These are phyloP conservation scores for Drosophila bipectinata DNA, from an alignment of 1,140 invertebrate species.

Conservation along the genomic window DNA sequence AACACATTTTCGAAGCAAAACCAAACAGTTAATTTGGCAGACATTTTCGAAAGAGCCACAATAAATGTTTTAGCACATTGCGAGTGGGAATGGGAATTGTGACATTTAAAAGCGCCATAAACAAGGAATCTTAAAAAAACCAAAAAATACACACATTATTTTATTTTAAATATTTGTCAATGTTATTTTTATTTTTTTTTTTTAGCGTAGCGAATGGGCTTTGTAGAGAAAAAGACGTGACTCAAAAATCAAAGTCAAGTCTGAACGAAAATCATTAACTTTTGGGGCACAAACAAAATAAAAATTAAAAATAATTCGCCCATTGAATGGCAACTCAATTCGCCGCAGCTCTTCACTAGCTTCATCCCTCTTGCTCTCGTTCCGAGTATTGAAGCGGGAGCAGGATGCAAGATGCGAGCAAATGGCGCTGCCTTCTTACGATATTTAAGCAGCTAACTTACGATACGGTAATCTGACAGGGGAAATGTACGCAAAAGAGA, in stretches of 20 bases:
- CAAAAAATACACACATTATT: too few relatives aligned
- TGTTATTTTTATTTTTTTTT: constrained; percentile 11
- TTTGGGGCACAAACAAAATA: constrained; percentile 36
- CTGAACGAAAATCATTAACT: constrained; percentile 63
- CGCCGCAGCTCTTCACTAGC: constrained; percentile 56
- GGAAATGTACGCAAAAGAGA: constrained; percentile 30
- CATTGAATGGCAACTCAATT: constrained; percentile 58
- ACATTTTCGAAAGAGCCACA: constrained; percentile 12
- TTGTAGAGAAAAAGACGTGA: not conserved
- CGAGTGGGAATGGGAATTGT: constrained; percentile 31
- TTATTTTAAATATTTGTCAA: constrained; percentile 9
- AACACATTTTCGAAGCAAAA: constrained; percentile 31
- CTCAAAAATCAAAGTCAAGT: constrained; percentile 48
- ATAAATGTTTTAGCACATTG: constrained; percentile 50
- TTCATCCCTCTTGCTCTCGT: constrained; percentile 50
- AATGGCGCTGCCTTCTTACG: constrained; percentile 78
- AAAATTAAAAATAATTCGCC: constrained; percentile 5
- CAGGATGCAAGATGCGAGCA: constrained; percentile 42
- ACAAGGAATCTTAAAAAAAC: constrained; percentile 14
- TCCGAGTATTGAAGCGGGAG: not conserved
- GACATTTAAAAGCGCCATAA: constrained; percentile 48
- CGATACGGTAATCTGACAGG: constrained; percentile 65
- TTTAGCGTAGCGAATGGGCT: too few relatives aligned
- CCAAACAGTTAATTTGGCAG: constrained; percentile 17
- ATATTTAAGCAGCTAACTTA: constrained; percentile 75